Base-by-base conservation (phyloP, 2,888 invertebrate species). In the Parasteatoda lunata region DNA sequence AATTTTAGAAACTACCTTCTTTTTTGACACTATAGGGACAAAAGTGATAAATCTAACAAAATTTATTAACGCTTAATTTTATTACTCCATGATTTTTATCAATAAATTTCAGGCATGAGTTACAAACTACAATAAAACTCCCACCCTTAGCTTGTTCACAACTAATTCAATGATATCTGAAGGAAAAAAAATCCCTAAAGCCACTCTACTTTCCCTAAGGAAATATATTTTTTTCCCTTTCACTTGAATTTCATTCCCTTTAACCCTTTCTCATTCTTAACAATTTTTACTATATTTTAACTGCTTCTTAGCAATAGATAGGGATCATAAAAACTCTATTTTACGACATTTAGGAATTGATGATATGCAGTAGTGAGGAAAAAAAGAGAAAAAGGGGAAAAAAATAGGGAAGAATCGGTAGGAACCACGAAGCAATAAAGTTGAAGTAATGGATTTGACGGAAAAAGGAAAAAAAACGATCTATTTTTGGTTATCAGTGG, bases 251-350 rank as follows among this genome's bases (percentile, higher is more conserved):
- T 5, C 30, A 72, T 72, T 66, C 51, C 13, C 49, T 66, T 77
- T 66, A 65, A 52, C 51, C 66, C 49, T 48, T 30, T 7, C 11
- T 13, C 45, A 15, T 11, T n/a, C 71, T 64, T 66, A 72, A 66
- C 75, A 81, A 54, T 66, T 75, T 81, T 81, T 75, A 81, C 68
- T 81, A 81, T 81, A 73, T 68, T 81, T 75, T 81, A 81, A 81
- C 81, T 68, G 75, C 73, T 66, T 69, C 54, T 47, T 9, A 75
- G 68, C 75, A 59, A 75, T 75, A 75, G 75, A 81, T 68, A 66
- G 59, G 15, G 15, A 13, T 9, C 73, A 81, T 81, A 75, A 81
- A 81, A 75, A 81, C 48, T 66, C 30, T 81, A 75, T 73, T 81
- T 69, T 59, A 68, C 52, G 73, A 81, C 81, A 52, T 68, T 52